Evolutionary conservation across 1,140 invertebrate genomes (phyloP).

Genomic region (Trichonephila clavipes): DNA sequence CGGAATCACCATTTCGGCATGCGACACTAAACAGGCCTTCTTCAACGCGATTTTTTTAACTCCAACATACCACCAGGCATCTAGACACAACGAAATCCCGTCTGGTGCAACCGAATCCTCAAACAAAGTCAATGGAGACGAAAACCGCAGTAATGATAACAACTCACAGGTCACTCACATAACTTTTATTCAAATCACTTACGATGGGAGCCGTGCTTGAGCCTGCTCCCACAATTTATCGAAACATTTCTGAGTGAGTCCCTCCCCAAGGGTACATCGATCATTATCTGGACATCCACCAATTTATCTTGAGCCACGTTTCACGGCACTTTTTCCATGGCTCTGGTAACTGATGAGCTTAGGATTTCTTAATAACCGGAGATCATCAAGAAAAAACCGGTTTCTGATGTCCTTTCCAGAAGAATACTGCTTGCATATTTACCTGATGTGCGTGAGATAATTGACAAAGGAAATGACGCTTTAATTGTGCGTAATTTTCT

Average conservation of each 20-base stretch:
- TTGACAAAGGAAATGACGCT: background rate
- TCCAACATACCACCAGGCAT: background rate
- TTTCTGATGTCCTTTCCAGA: background rate
- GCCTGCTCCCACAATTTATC: constrained; percentile 1
- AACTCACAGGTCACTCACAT: background rate
- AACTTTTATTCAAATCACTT: background rate
- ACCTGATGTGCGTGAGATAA: background rate
- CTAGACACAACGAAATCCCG: constrained; percentile 4
- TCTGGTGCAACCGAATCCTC: background rate
- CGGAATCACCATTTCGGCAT: background rate
- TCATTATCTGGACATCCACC: background rate
- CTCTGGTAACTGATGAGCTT: background rate
- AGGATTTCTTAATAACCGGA: constrained; percentile 25
- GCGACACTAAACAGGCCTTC: background rate
- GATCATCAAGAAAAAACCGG: background rate
- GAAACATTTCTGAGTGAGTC: background rate
- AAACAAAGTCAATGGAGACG: background rate
- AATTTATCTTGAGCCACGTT: background rate
- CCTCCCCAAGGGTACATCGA: background rate
- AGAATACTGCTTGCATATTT: constrained; percentile 25
- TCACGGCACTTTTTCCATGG: background rate
- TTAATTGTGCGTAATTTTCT: constrained; percentile 35
- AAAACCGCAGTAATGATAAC: background rate
- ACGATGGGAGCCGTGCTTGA: background rate
- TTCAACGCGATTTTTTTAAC: background rate